phyloP scores from a whole-genome alignment of 37 sponge, comb jelly and placozoan genomes.

The Halisarca cf. caerulea region DNA sequence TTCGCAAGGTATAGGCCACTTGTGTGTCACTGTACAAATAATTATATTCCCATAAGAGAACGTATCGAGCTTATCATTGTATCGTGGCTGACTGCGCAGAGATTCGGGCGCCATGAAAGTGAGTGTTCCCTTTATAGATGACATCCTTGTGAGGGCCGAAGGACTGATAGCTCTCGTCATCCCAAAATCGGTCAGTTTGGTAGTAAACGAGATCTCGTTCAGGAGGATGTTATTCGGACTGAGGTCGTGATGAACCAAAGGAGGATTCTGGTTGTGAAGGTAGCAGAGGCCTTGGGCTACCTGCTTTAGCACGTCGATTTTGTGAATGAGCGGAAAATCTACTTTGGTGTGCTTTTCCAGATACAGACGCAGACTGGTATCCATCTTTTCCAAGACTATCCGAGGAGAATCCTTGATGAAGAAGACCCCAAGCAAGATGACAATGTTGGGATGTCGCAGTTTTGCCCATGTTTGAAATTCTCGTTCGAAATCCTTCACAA shows the following conservation, averaged over 20 bases:
- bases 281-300: neutral
- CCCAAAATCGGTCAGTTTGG: conserved; percentile 4
- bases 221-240: conserved; percentile 9
- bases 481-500: neutral
- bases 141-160: neutral
- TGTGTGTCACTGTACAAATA: neutral
- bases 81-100: neutral
- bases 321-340: neutral
- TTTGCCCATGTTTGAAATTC: conserved; percentile 6
- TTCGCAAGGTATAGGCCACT: neutral
- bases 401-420: neutral
- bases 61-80: conserved; percentile 5
- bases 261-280: conserved; percentile 13
- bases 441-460: conserved; percentile 11
- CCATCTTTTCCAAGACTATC: conserved; percentile 2
- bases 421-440: neutral
- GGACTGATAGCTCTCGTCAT: neutral
- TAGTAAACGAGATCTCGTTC: neutral
- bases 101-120: conserved; percentile 10
- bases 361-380: neutral
- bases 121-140: conserved; percentile 5
- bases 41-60: conserved; percentile 2
- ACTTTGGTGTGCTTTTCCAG: neutral
- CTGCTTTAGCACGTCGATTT: neutral
- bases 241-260: conserved; percentile 11